A percentile compares a stretch with the other conserved stretches of the same genome.
Evolutionary conservation across 2,888 invertebrate species (phyloP).

Genomic region (Megastigmus dorsalis): DNA sequence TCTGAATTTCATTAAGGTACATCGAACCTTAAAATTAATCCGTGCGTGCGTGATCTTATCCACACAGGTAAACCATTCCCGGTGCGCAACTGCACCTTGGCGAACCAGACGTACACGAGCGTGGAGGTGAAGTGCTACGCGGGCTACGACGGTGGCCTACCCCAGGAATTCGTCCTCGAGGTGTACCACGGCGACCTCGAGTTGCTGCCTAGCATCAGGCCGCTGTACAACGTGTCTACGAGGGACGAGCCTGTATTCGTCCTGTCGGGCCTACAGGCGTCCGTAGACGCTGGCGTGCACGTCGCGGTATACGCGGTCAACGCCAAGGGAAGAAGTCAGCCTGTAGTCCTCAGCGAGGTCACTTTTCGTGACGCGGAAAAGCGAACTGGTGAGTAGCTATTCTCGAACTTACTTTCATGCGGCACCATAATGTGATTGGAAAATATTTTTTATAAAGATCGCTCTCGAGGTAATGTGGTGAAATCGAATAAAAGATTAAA

Average conservation of each 20-base stretch:
- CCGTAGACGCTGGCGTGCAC: conserved; percentile 83
- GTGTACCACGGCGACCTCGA: conserved; percentile 78
- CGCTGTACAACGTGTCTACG: conserved; percentile 79
- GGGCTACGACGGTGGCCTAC: conserved; percentile 92
- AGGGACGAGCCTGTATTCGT: conserved; percentile 84
- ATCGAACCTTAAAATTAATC: no score
- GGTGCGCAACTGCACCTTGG: conserved; percentile 88
- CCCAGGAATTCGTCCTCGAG: conserved; percentile 89
- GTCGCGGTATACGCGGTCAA: conserved; percentile 87
- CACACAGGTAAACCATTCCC: conserved; percentile 89
- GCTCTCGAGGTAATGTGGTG: no score
- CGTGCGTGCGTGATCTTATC: no score
- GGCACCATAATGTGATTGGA: no score
- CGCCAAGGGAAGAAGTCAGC: conserved; percentile 86
- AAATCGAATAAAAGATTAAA: no score
- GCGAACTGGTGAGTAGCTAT: conserved; percentile 79
- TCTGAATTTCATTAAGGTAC: no score
- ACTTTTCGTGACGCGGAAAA: conserved; percentile 88
- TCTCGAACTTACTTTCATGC: no score
- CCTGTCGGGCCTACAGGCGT: conserved; percentile 84
- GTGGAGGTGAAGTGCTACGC: conserved; percentile 88
- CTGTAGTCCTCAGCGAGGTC: conserved; percentile 84
- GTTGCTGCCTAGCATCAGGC: conserved; percentile 63
- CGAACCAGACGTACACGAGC: conserved; percentile 89
- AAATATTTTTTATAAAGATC: no score